Conservation (phyloP, 2,113 vertebrate species). For the Psophia crepitans region DNA sequence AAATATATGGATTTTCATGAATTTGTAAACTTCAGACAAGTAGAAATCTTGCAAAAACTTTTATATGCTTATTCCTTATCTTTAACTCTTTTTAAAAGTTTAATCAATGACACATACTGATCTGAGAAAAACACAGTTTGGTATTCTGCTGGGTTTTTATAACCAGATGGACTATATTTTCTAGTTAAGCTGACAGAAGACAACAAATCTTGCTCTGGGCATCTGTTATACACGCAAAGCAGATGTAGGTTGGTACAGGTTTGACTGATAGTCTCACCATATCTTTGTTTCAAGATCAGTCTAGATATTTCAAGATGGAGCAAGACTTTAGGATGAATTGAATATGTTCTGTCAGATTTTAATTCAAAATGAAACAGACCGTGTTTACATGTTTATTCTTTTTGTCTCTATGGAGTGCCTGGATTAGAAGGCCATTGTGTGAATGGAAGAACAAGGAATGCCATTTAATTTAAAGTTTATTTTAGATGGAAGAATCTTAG, state of each 20-base stretch:
- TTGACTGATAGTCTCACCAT: neutral
- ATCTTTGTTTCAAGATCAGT: neutral
- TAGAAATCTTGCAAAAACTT: neutral
- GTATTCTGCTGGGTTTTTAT: neutral
- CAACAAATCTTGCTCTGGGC: neutral
- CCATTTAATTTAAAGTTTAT: neutral
- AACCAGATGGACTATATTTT: neutral
- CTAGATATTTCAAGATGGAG: neutral
- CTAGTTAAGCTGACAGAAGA: neutral
- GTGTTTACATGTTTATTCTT: neutral
- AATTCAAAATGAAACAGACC: neutral
- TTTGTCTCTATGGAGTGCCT: neutral
- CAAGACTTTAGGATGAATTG: neutral
- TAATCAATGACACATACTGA: rapidly evolving
- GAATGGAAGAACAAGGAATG: neutral
- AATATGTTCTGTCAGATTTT: neutral
- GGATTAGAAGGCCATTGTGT: neutral
- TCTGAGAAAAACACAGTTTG: neutral
- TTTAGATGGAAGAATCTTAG: neutral
- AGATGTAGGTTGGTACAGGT: neutral
- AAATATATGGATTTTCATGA: neutral
- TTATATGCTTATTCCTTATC: neutral
- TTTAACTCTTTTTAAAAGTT: neutral
- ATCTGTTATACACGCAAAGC: neutral
- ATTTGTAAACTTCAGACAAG: neutral